Base-by-base conservation (phyloP, 2,888 invertebrate species). In the Mayetiola destructor region DNA sequence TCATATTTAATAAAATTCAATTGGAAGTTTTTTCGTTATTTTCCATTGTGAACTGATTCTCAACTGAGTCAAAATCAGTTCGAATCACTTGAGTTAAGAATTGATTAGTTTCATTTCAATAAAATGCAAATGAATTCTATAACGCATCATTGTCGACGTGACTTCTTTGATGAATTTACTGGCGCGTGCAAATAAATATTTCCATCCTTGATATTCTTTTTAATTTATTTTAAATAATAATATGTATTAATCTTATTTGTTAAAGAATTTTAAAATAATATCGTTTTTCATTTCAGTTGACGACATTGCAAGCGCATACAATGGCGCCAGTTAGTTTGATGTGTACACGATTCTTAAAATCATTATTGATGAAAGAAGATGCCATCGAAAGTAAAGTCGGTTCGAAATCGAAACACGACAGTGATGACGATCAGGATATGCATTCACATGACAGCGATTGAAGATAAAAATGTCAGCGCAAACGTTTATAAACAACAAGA, bases 371-470 rank as follows among this genome's bases (percentile, higher is more conserved):
- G 27, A 56, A 12, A 52, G 29, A 23, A 21, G 30, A 52, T 18
- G 1, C 23, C 3, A 9, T 16, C 29, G 37, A 16, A 18, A 30
- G 35, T 14, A 58, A 35, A 52, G 32, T 23, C 10, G 21, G 37
- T n/a, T 12, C 16, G 3, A 20, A 30, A 23, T 23, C n/a, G 23
- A 27, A 18, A 27, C 27, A 48, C 27, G 48, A 55, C 9, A 29
- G 14, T 32, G 57, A 48, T 27, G 52, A 55, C 16, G 55, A 57
- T n/a, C 29, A 48, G 16, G 10, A 23, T 30, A 42, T 55, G 36
- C 48, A 48, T n/a, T 48, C 48, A 48, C 27, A 48, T 20, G 27
- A 27, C 12, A 36, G 16, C 27, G 16, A 27, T 27, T 48, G 48
- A 23, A 4, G 12, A 42, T 42, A 6, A 21, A 42, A 42, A 42